Base-by-base conservation (phyloP, 2,888 invertebrate species). In the Cheilosia scutellata region DNA sequence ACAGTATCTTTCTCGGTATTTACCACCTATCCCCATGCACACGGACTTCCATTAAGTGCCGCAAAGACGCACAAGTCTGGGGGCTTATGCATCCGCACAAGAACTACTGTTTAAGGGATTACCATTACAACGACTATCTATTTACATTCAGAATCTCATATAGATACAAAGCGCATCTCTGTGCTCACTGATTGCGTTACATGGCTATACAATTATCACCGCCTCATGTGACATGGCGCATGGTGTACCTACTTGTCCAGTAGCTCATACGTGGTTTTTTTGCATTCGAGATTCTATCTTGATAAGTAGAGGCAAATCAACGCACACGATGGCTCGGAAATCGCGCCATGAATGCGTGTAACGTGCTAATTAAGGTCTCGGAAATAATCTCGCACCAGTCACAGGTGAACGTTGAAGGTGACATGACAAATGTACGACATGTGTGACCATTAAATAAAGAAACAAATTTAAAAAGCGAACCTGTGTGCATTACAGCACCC, bases 361-460 rank as follows among this genome's bases (percentile, higher is more conserved):
- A 83, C 57, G 72, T 68, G 63, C 78, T 74, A 78, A 83, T 83
- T 83, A 74, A 68, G 62, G 68, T 72, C 62, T 74, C 63, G 65
- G 72, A 68, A 68, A 77, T 72, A 13, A 5, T 29, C 27, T 53
- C 44, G 31, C 13, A 5, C 40, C 40, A 11, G 25, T 72, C 74
- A 49, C 55, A 63, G 44, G 49, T 57, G 65, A 16, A 42, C 57
- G 66, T 7, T 42, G 47, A 58, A 65, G 78, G 78, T 78, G 78
- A 72, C 60, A 68, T 83, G 71, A 83, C 47, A 74, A 78, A 83
- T 83, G 66, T 55, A 49, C 44, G 44, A 70, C 76, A 76, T 70
- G 82, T 65, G 62, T 51, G 82, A 76, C 55, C 65, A 75, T 75
- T 75, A 57, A 44, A 70, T 76, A 37, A 29, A 47, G 51, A n/a